Conservation (phyloP, 2,797 vertebrate species). For the Galagoides demidoff region DNA sequence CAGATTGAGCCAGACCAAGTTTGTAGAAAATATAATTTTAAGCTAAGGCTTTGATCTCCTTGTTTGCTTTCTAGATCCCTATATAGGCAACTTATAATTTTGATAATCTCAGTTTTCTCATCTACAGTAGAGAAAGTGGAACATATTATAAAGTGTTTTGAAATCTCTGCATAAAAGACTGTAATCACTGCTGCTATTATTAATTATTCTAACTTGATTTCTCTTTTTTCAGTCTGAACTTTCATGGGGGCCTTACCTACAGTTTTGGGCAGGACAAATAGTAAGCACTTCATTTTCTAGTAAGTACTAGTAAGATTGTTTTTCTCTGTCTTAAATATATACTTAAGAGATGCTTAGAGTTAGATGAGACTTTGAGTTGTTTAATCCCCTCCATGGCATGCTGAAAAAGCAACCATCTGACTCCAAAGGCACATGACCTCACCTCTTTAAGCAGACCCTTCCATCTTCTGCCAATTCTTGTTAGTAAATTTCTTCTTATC, state of each 20-base stretch:
- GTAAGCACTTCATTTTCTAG: conserved; percentile 85
- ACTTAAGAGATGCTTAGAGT: neutral
- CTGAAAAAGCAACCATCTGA: neutral
- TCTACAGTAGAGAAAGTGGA: neutral
- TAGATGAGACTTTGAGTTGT: neutral
- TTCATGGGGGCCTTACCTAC: conserved; percentile 81
- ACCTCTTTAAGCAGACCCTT: neutral
- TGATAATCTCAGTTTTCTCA: neutral
- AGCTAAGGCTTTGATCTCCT: neutral
- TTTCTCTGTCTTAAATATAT: neutral
- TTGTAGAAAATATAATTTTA: neutral
- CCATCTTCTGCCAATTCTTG: neutral
- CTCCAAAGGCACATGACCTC: neutral
- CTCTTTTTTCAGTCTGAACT: conserved; percentile 61
- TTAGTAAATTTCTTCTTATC: neutral
- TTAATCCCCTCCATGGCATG: neutral
- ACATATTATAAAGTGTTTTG: neutral
- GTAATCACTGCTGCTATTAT: neutral
- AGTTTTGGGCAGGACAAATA: conserved; percentile 80
- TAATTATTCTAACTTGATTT: neutral
- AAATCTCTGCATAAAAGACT: neutral
- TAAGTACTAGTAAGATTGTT: conserved; percentile 76
- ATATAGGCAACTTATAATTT: neutral
- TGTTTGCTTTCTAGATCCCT: neutral
- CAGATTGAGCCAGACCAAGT: neutral